phyloP scores from a whole-genome alignment of 23 tunicate species.

The Ascidia mentula region DNA sequence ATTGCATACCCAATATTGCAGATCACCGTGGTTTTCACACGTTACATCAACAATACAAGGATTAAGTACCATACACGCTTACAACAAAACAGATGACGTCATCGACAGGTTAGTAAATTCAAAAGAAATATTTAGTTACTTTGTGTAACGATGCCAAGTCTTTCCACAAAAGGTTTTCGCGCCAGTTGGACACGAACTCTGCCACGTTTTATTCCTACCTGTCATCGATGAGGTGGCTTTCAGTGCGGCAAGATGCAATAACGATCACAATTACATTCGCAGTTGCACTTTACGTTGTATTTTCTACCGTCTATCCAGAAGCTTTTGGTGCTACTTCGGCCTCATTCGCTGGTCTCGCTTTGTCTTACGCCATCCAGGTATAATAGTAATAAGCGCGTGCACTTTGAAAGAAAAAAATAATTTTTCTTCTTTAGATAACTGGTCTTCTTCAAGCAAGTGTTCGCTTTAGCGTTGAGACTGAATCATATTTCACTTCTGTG shows the following conservation, averaged over 20 bases:
- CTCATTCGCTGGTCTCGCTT: constrained; percentile 66
- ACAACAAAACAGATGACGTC: constrained; percentile 63
- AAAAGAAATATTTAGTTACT: too few species aligned
- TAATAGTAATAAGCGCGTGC: neutral
- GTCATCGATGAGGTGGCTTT: constrained; percentile 64
- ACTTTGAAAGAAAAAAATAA: neutral
- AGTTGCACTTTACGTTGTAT: constrained; percentile 46
- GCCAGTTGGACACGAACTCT: constrained; percentile 17
- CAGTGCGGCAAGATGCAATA: constrained; percentile 57
- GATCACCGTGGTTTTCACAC: constrained; percentile 85
- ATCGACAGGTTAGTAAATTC: constrained; percentile 53
- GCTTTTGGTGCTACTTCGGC: constrained; percentile 50
- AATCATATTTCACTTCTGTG: constrained; percentile 71
- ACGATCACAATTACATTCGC: constrained; percentile 27
- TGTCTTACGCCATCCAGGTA: constrained; percentile 64
- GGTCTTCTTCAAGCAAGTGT: constrained; percentile 75
- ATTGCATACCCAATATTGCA: too few species aligned
- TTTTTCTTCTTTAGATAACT: constrained; percentile 44
- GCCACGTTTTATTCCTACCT: constrained; percentile 24
- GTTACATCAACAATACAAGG: constrained; percentile 76
- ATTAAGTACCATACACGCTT: constrained; percentile 81
- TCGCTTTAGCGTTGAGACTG: constrained; percentile 77
- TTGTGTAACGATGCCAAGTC: too few species aligned
- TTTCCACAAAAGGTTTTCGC: constrained; percentile 16
- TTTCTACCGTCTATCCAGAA: constrained; percentile 49